A percentile compares a stretch with the other conserved stretches of the same genome.
Evolutionary conservation across 1,140 invertebrate species (phyloP).

Genomic region (Zaprionus taronus): DNA sequence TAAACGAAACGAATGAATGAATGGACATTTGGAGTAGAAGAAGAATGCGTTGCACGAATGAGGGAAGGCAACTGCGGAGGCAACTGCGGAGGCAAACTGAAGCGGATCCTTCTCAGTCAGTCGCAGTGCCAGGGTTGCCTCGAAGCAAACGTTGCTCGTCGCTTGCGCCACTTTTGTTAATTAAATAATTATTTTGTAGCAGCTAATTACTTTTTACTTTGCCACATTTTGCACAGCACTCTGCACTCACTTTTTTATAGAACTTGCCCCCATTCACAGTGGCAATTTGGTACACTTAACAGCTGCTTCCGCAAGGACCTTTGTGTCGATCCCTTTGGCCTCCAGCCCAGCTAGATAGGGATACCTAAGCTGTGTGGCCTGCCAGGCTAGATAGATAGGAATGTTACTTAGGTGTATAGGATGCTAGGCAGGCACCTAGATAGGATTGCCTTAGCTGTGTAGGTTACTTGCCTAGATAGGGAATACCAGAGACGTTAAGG

Average conservation of each 20-base stretch:
- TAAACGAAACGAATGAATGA: conserved; percentile 74
- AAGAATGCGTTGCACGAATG: conserved; percentile 14
- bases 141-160: background rate
- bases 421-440: too few species aligned
- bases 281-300: conserved; percentile 5
- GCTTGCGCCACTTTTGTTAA: conserved; percentile 71
- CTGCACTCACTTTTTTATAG: conserved; percentile 12
- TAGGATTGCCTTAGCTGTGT: too few species aligned
- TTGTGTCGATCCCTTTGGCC: too few species aligned
- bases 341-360: too few species aligned
- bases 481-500: too few species aligned
- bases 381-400: background rate
- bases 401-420: too few species aligned
- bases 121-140: background rate
- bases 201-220: conserved; percentile 74
- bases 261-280: conserved; percentile 4
- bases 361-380: too few species aligned
- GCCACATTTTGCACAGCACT: conserved; percentile 15
- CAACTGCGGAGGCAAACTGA: background rate
- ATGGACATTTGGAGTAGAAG: conserved; percentile 64
- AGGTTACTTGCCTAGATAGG: too few species aligned
- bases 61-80: background rate
- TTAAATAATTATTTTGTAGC: conserved; percentile 83
- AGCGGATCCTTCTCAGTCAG: background rate
- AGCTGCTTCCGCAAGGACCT: background rate